These are phyloP conservation scores for Heteromyza rotundicornis DNA, from an alignment of 2,888 invertebrate species.

Conservation along the genomic window DNA sequence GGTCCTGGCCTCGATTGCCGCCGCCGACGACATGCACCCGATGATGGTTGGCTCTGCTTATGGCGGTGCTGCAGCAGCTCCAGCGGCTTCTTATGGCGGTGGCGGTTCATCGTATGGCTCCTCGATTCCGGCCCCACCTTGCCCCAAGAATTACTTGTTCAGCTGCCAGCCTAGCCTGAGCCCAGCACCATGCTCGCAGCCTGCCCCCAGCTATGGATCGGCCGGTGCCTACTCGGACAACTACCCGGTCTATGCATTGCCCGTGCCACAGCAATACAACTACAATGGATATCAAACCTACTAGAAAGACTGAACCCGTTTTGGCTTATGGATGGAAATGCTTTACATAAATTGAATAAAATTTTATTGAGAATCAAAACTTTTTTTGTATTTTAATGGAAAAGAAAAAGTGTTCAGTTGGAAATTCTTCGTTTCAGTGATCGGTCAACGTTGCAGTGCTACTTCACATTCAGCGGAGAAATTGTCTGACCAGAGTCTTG, in stretches of 20 bases:
- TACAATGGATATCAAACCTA: slow-evolving; percentile 15
- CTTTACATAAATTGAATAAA: too few relatives aligned
- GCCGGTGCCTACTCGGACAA: slow-evolving; percentile 37
- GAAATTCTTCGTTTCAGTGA: too few relatives aligned
- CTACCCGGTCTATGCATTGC: slow-evolving; percentile 29
- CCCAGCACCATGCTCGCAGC: slow-evolving; percentile 39
- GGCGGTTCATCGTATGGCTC: slow-evolving; percentile 7
- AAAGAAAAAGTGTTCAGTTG: too few relatives aligned
- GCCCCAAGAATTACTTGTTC: slow-evolving; percentile 46
- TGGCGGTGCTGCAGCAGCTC: neutral
- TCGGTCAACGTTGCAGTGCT: too few relatives aligned
- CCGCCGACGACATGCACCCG: neutral
- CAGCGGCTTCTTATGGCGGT: neutral
- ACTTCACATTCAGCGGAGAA: too few relatives aligned
- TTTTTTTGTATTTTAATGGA: too few relatives aligned
- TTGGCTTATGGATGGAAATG: too few relatives aligned
- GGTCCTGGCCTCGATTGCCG: neutral
- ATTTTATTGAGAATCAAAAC: too few relatives aligned
- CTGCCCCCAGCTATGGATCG: slow-evolving; percentile 29
- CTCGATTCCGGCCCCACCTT: slow-evolving; percentile 40
- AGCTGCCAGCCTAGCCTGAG: slow-evolving; percentile 48
- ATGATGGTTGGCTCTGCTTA: neutral
- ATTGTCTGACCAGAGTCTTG: too few relatives aligned
- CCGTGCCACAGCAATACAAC: slow-evolving; percentile 21
- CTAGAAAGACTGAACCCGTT: neutral